phyloP scores from a whole-genome alignment of 1,140 invertebrate species.

The Formica selysi region DNA sequence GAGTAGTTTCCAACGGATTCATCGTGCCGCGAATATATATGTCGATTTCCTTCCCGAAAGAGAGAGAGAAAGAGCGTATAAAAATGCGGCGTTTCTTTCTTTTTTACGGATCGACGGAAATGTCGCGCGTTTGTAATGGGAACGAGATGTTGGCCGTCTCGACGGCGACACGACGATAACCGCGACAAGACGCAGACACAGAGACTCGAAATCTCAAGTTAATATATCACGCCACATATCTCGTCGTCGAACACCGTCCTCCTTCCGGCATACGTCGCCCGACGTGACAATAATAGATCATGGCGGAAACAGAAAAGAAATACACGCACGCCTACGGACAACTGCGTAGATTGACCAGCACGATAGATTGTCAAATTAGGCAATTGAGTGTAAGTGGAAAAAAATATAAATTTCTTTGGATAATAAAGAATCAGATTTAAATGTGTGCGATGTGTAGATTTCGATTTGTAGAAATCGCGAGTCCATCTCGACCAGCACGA shows the following conservation, averaged over 20 bases:
- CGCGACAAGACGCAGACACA: neutral
- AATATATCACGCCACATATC: neutral
- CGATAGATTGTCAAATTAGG: slow-evolving; percentile 86
- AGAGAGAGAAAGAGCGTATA: neutral
- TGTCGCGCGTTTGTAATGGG: neutral
- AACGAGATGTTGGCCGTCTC: slow-evolving; percentile 8
- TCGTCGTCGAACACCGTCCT: neutral
- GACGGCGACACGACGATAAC: slow-evolving; percentile 20
- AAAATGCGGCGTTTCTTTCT: slow-evolving; percentile 6
- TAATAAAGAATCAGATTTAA: neutral
- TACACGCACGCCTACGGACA: slow-evolving; percentile 90
- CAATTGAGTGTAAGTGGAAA: slow-evolving; percentile 80
- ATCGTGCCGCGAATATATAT: slow-evolving; percentile 22
- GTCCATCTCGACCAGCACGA: neutral
- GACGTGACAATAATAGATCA: slow-evolving; percentile 39
- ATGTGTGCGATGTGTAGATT: neutral
- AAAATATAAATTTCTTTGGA: neutral
- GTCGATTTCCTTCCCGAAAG: neutral
- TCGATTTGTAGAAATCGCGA: neutral
- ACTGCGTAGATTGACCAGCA: slow-evolving; percentile 88
- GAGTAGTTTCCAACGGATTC: slow-evolving; percentile 1
- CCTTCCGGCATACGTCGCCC: neutral
- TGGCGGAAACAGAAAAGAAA: slow-evolving; percentile 84
- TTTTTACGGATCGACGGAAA: slow-evolving; percentile 2
- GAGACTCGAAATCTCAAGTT: neutral